Evolutionary conservation across 2,113 vertebrate species (phyloP), one percentile per base, ranked within the genome.

Genomic region (Oreocharis arfaki): DNA sequence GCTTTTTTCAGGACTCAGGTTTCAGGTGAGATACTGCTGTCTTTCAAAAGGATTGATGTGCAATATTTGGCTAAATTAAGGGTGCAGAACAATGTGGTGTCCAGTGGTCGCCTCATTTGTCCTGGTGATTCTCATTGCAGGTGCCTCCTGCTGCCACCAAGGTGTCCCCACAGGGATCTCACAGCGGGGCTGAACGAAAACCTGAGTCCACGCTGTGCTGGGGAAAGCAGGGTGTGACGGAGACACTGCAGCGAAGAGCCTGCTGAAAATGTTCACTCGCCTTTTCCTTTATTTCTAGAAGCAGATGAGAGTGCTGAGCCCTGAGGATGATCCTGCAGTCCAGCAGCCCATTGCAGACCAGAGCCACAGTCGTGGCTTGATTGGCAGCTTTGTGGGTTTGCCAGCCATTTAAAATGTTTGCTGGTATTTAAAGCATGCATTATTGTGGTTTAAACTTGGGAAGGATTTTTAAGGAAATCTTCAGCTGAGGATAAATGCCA

Each of bases 121-220:
- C 41, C 35, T 7, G 10, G 15, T 74, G 27, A 16, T n/a, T 65
- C 13, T 2, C 9, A 39, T 4, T 84, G 46, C 37, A 44, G 56
- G 27, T 37, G 63, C 9, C 30, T 73, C 47, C 59, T 6, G 20
- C 10, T 49, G 53, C 53, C 41, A 20, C 5, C 52, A 21, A 13
- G 12, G 15, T 21, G 28, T 70, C 28, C 47, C n/a, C 24, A 63
- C 17, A 42, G 37, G 13, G 60, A 65, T 65, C 33, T 12, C 56
- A 42, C 0, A 3, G 41, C 13, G 20, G 6, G 16, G 1, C 35
- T 49, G 46, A 76, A 20, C 67, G 32, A 75, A 73, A 67, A 49
- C 9, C 37, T 16, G 16, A 2, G 20, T 33, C 33, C n/a, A 30
- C 0, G 4, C 19, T 50, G 8, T 1, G 1, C 5, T n/a, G 55